Base-by-base conservation (phyloP, 2,888 invertebrate genomes). In the Candidula unifasciata region DNA sequence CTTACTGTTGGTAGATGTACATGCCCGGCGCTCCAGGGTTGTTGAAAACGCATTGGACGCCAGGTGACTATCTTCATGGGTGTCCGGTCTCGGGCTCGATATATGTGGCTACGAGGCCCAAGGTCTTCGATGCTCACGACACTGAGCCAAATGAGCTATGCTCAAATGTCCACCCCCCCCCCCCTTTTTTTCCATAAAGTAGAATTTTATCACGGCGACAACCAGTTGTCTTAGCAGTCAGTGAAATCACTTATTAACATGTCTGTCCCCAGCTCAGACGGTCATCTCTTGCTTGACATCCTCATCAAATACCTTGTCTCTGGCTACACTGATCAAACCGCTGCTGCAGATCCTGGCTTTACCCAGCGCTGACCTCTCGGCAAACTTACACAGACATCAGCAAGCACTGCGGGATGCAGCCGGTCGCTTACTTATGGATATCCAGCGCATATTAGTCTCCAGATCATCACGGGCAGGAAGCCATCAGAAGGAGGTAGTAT, bases 321-420 rank as follows among this genome's bases (percentile, higher is more conserved):
- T 83, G 68, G 83, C 83, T 3, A 35, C 69, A 27, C 69, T 83
- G 35, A 33, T 83, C 35, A 83, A 83, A 35, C 83, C 83, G 2
- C 37, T 83, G 30, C 57, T 83, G 24, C 83, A 83, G 60, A 54
- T 78, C 8, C 33, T 83, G 24, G 69, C 83, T 27, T 8, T 60
- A 35, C 83, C 82, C n/a, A 77, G 30, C 24, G 33, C 6, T 57
- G 35, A 33, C 3, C 57, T n/a, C 13, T 18, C 13, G 18, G 10
- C 54, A 0, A 30, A 64, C 33, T 35, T 37, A n/a, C 27, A 18
- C 24, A 35, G 24, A 24, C n/a, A 74, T n/a, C 64, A 73, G 44
- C 24, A 16, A 37, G 44, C 24, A 3, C 35, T 73, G 13, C n/a
- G 57, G 60, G 60, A 73, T 30, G 69, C 18, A 8, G 82, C 82